A percentile compares a stretch with the other conserved stretches of the same genome.
phyloP scores from a whole-genome alignment of 2,113 vertebrate species.

The Stigmatopora argus region DNA sequence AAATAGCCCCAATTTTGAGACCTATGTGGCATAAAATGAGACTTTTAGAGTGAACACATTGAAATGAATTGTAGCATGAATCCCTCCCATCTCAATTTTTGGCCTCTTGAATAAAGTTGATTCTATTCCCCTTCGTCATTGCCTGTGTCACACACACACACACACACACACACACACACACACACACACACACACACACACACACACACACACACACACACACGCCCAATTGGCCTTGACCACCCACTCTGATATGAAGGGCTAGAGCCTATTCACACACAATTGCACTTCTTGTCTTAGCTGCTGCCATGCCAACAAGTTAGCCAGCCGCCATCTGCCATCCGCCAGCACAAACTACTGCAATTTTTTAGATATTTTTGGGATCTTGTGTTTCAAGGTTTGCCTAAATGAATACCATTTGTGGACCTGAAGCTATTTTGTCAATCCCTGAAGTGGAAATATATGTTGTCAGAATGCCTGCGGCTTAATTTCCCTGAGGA shows the following conservation, averaged over 20 bases:
- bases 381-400: slow-evolving; percentile 8
- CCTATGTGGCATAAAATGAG: too few species aligned
- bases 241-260: slow-evolving; percentile 24
- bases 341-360: slow-evolving; percentile 10
- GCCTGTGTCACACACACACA: slow-evolving; percentile 12
- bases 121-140: slow-evolving; percentile 26
- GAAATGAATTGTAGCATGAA: neutral
- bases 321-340: slow-evolving; percentile 9
- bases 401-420: slow-evolving; percentile 16
- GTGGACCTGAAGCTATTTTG: slow-evolving; percentile 4
- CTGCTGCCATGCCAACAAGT: slow-evolving; percentile 40
- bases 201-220: slow-evolving; percentile 2
- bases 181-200: too few species aligned
- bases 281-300: slow-evolving; percentile 26
- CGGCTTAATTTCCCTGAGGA: slow-evolving; percentile 50
- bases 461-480: slow-evolving; percentile 25
- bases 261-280: slow-evolving; percentile 20
- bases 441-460: slow-evolving; percentile 16
- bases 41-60: too few species aligned
- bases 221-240: slow-evolving; percentile 24
- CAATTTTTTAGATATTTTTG: slow-evolving; percentile 3
- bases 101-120: slow-evolving; percentile 19
- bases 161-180: too few species aligned
- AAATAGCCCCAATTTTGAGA: neutral
- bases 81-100: slow-evolving; percentile 8